These are phyloP conservation scores for Megaceryle alcyon DNA, from an alignment of 2,797 vertebrate genomes.

Conservation along the genomic window DNA sequence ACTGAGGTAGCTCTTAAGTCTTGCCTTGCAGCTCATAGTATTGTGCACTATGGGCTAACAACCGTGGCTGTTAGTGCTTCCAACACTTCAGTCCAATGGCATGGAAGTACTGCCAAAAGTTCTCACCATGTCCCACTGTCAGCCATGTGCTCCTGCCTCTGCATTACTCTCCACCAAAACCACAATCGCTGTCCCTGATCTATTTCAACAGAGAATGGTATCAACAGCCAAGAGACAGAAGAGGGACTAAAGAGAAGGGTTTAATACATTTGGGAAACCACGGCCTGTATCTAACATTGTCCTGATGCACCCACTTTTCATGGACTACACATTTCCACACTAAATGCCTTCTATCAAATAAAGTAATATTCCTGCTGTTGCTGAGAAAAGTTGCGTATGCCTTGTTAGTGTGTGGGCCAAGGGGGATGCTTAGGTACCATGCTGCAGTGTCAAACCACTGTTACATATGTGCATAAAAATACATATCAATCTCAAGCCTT, in stretches of 20 bases:
- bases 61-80: background rate
- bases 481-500: background rate
- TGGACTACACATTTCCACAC: background rate
- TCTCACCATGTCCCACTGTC: background rate
- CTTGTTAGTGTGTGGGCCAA: background rate
- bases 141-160: background rate
- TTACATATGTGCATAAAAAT: background rate
- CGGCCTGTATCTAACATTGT: background rate
- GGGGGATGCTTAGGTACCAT: background rate
- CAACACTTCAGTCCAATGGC: background rate
- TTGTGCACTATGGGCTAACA: rapidly evolving
- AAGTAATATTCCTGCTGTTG: background rate
- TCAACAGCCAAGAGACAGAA: background rate
- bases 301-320: background rate
- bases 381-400: background rate
- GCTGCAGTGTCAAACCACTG: background rate
- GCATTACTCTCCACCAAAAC: background rate
- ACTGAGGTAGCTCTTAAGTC: background rate
- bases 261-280: background rate
- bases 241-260: background rate
- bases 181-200: background rate
- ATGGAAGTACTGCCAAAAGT: background rate
- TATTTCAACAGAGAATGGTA: background rate
- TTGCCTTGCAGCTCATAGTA: background rate
- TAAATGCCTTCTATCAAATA: background rate